A percentile compares a stretch with the other conserved stretches of the same genome.
Evolutionary conservation across 2,888 invertebrate genomes (phyloP).

Genomic region (Deilephila porcellus): DNA sequence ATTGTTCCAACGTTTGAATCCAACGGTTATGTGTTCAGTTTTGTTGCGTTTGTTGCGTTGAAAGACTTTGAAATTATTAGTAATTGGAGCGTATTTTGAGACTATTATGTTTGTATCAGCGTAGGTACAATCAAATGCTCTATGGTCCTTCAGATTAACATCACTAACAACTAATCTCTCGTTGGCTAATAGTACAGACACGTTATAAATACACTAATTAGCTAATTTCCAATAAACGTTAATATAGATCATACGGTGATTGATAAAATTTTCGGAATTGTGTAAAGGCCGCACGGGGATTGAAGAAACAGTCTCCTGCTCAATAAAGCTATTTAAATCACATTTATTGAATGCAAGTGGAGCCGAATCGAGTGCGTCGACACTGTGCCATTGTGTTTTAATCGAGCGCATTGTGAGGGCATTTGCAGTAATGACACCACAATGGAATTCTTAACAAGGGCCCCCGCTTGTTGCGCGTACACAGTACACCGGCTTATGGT

Average conservation of each 20-base stretch:
- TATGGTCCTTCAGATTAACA: too few relatives aligned
- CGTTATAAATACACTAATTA: too few relatives aligned
- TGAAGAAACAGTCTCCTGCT: conserved; percentile 11
- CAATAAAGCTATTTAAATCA: conserved; percentile 24
- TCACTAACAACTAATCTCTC: too few relatives aligned
- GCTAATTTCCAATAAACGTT: neutral
- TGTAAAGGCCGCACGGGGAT: neutral
- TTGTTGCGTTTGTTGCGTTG: too few relatives aligned
- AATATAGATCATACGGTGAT: neutral
- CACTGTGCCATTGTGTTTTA: conserved; percentile 40
- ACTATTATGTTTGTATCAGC: too few relatives aligned
- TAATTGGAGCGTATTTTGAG: too few relatives aligned
- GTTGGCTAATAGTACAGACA: too few relatives aligned
- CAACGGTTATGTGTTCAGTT: neutral
- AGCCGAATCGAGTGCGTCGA: conserved; percentile 21
- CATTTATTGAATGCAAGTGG: conserved; percentile 23
- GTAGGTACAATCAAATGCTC: too few relatives aligned
- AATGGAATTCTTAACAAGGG: conserved; percentile 34
- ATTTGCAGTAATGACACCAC: conserved; percentile 42
- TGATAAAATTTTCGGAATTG: neutral
- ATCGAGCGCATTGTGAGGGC: conserved; percentile 49
- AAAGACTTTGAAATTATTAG: too few relatives aligned
- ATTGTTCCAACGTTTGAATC: neutral
- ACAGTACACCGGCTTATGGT: conserved; percentile 8
- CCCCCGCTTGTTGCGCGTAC: conserved; percentile 18